Evolutionary conservation across 2,113 vertebrate species (phyloP).

Genomic region (Nycticorax nycticorax): DNA sequence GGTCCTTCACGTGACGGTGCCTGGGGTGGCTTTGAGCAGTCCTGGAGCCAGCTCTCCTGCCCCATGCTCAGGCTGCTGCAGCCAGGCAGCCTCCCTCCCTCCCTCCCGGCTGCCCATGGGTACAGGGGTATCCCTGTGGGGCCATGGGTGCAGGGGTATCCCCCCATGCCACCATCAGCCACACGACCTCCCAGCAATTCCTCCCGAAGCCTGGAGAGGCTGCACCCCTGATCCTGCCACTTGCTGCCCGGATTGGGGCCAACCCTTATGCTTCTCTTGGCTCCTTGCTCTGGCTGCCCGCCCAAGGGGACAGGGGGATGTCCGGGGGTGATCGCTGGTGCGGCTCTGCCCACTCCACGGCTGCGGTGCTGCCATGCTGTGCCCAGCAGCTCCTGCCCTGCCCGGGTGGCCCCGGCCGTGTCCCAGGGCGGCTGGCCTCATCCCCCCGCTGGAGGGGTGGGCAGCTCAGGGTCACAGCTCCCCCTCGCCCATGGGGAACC

Average conservation of each 20-base stretch:
- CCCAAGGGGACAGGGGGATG: background rate
- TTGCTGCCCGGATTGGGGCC: background rate
- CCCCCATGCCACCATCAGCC: background rate
- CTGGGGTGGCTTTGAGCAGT: background rate
- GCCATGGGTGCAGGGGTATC: background rate
- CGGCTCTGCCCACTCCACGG: fast-evolving
- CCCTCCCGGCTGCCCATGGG: background rate
- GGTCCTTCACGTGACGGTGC: background rate
- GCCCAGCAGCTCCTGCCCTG: background rate
- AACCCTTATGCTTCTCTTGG: fast-evolving
- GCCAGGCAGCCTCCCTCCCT: background rate
- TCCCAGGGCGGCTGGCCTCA: background rate
- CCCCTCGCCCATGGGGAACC: fast-evolving
- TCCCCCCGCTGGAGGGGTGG: fast-evolving
- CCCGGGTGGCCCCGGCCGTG: fast-evolving
- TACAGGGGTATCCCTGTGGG: background rate
- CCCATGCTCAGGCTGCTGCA: background rate
- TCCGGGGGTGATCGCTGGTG: fast-evolving
- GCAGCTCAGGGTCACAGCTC: background rate
- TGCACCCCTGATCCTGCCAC: fast-evolving
- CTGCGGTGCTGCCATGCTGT: background rate
- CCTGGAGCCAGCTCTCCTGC: background rate
- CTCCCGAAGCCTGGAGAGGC: background rate
- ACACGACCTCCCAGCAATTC: fast-evolving
- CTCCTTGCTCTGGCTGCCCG: background rate